These are phyloP conservation scores for Nycticryphes semicollaris DNA, from an alignment of 2,113 vertebrate genomes.

Conservation along the genomic window DNA sequence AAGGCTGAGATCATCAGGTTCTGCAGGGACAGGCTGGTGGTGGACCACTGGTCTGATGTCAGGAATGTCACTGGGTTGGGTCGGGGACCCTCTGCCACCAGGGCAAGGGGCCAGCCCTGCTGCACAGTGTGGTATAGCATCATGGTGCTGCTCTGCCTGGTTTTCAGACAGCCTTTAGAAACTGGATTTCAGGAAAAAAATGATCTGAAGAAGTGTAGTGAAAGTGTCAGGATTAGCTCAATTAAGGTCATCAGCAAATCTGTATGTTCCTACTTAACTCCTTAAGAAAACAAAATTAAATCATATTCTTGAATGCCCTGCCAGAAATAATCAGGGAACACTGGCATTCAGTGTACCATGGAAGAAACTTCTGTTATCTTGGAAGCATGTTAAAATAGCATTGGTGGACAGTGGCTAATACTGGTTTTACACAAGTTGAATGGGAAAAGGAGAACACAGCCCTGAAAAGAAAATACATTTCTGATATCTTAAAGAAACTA, in stretches of 20 bases:
- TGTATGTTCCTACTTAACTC: background rate
- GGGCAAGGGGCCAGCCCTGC: background rate
- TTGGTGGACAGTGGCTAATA: background rate
- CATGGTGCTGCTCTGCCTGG: too few species aligned
- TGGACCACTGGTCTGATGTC: background rate
- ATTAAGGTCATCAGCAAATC: background rate
- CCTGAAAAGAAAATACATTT: background rate
- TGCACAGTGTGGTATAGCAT: too few species aligned
- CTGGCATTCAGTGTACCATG: background rate
- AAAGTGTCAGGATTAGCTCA: background rate
- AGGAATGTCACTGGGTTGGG: fast-evolving
- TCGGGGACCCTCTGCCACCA: background rate
- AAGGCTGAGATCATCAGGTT: fast-evolving
- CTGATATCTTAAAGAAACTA: background rate
- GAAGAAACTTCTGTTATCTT: background rate
- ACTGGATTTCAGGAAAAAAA: background rate
- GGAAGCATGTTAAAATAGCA: background rate
- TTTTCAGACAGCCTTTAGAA: background rate
- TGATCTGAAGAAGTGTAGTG: background rate
- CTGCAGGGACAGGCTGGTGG: fast-evolving
- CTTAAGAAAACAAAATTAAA: background rate
- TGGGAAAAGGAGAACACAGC: background rate
- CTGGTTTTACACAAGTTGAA: background rate
- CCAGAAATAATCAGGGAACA: background rate
- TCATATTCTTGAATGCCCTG: background rate